phyloP scores from a whole-genome alignment of 2,888 invertebrate genomes.

The Stenchaetothrips biformis region DNA sequence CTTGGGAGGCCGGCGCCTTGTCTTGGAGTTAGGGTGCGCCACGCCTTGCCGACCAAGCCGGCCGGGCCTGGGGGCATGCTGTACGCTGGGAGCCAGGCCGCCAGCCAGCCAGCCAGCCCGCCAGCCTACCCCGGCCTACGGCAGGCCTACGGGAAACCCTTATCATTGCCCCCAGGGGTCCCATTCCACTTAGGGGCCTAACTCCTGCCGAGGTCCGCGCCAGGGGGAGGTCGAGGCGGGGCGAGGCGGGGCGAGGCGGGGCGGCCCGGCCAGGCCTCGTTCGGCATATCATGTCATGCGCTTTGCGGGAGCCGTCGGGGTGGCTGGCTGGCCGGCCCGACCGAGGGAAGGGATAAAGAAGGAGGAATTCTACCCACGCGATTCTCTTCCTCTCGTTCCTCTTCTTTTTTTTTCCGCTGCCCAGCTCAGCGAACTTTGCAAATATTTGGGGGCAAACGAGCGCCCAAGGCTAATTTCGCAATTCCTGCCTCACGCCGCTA shows the following conservation, averaged over 20 bases:
- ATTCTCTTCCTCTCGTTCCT: not conserved
- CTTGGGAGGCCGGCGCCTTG: too few relatives aligned
- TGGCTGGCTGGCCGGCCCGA: not conserved
- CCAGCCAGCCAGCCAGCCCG: too few relatives aligned
- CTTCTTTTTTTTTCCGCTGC: not conserved
- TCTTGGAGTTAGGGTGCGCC: too few relatives aligned
- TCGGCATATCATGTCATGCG: not conserved
- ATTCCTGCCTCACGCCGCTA: too few relatives aligned
- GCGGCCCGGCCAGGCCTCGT: not conserved
- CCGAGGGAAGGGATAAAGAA: not conserved
- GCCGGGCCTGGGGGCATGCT: not conserved
- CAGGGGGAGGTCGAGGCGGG: not conserved
- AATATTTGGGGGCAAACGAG: not conserved
- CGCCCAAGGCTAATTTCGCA: too few relatives aligned
- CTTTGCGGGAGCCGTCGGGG: not conserved
- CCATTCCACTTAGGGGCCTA: conserved; percentile 10
- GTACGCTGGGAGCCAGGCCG: not conserved
- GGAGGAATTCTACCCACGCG: too few relatives aligned
- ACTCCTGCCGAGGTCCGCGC: not conserved
- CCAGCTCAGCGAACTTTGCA: not conserved
- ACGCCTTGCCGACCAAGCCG: not conserved
- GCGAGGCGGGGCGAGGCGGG: not conserved
- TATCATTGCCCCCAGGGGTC: not conserved
- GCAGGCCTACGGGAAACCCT: not conserved
- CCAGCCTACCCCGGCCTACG: not conserved